Base-by-base conservation (phyloP, 2,797 vertebrate species). In the Ataeniobius toweri region DNA sequence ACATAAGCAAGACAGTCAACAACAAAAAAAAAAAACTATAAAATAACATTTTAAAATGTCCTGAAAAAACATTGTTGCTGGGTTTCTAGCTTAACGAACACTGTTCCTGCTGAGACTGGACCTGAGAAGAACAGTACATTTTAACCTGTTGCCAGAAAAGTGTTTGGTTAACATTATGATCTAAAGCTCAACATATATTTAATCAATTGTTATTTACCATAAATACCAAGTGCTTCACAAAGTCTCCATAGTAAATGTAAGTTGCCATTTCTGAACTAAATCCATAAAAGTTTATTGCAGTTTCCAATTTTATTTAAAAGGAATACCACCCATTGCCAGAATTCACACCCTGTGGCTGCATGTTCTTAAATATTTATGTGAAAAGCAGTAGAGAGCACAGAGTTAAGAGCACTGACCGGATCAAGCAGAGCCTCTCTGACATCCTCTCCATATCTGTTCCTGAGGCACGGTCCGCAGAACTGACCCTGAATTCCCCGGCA, bases 381-480 rank as follows among this genome's bases (percentile, higher is more conserved):
- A 50, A 28, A 9, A 9, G 70, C 65, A 75, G 36, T 61, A 36
- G 3, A 61, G 8, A 65, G 20, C 39, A 0, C 6, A 5, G 46
- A 71, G 50, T 31, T 7, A 48, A 22, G 72, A 65, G 26, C 41
- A 75, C 94, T 90, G 55, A 96, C 96, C 86, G 94, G 94, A 83
- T 96, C 93, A 12, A 95, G 89, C 77, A 96, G 91, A 1, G 93
- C 96, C 41, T 91, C 93, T 80, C 70, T 94, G 9, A 95, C 94
- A 3, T 96, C 94, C 59, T 96, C 95, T 73, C 95, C 96, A 0
- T 96, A 96, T 91, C 95, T 76, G 90, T 96, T 96, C 78, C 92
- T 94, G 84, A 96, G 88, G 71, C 96, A 96, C 0, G 95, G 95
- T n/a, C 95, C 96, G 51, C 96, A 96, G 92, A 96, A 96, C 89